A percentile compares a stretch with the other conserved stretches of the same genome.
These are phyloP conservation scores for Nixonia krombeini DNA, from an alignment of 1,140 invertebrate genomes.

Conservation along the genomic window DNA sequence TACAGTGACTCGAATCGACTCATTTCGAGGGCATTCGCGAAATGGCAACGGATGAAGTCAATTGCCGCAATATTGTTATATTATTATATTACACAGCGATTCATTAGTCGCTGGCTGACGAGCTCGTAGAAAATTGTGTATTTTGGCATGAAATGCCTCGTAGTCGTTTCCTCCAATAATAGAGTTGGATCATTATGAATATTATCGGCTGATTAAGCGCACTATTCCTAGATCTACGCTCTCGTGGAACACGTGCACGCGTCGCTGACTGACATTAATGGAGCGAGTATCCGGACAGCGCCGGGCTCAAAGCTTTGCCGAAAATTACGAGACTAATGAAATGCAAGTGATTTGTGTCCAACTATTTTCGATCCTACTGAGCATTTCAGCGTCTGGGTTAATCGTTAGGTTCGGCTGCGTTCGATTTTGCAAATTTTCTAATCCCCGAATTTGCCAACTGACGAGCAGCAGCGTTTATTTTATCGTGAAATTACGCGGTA, in stretches of 20 bases:
- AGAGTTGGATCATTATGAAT: slow-evolving; percentile 17
- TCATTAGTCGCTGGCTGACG: not conserved
- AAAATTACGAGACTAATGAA: slow-evolving; percentile 24
- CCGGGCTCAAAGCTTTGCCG: slow-evolving; percentile 10
- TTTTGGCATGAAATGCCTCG: slow-evolving; percentile 8
- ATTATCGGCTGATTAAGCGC: slow-evolving; percentile 14
- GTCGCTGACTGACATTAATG: slow-evolving; percentile 26
- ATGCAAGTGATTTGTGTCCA: slow-evolving; percentile 11
- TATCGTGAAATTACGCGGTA: not conserved
- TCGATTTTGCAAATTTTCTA: too few species aligned
- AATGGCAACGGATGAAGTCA: not conserved
- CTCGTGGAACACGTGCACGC: slow-evolving; percentile 1
- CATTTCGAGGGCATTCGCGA: not conserved
- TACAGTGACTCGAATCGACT: not conserved
- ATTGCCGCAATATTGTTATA: too few species aligned
- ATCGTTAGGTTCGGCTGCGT: not conserved
- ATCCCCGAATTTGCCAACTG: too few species aligned
- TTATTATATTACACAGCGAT: too few species aligned
- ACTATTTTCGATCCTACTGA: slow-evolving; percentile 9
- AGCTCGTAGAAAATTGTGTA: not conserved
- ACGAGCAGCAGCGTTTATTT: not conserved
- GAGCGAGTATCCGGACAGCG: slow-evolving; percentile 20
- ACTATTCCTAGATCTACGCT: slow-evolving; percentile 15
- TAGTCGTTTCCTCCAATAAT: slow-evolving; percentile 18
- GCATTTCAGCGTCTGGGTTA: slow-evolving; percentile 7